Conservation (phyloP, 64 coral and sea anemone species). For the Porites australiensis region DNA sequence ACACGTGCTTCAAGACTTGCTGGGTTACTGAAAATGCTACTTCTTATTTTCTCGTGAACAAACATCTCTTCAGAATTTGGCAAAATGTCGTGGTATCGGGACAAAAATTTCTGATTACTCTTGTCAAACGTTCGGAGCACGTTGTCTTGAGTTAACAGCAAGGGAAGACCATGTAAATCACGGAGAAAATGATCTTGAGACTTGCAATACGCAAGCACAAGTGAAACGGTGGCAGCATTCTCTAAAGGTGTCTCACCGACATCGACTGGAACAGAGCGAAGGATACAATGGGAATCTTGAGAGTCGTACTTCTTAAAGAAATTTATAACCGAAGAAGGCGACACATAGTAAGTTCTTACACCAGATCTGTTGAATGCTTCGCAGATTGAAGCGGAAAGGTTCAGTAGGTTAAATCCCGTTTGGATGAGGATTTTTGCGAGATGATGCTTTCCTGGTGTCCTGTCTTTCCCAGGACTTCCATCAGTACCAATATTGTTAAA, state of each 20-base stretch:
- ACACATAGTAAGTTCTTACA: not conserved
- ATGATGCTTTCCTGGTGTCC: not conserved
- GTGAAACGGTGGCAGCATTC: not conserved
- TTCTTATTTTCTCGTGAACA: constrained; percentile 22
- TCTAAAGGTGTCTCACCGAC: constrained; percentile 32
- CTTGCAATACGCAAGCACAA: constrained; percentile 51
- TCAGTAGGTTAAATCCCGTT: constrained; percentile 28
- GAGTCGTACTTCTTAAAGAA: constrained; percentile 11
- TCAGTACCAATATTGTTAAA: constrained; percentile 35
- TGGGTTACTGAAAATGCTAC: not conserved
- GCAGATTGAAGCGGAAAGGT: not conserved
- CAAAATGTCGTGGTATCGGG: constrained; percentile 13
- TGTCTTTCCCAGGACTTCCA: not conserved
- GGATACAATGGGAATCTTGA: not conserved
- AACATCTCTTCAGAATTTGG: constrained; percentile 25
- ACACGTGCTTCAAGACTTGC: not conserved
- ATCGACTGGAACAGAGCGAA: constrained; percentile 7
- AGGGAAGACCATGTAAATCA: constrained; percentile 35
- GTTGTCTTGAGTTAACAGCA: constrained; percentile 64
- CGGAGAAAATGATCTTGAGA: not conserved
- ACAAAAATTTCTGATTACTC: not conserved
- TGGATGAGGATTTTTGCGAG: not conserved
- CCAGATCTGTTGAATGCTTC: constrained; percentile 24
- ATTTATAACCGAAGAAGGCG: not conserved
- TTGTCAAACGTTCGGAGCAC: constrained; percentile 7